Conservation (phyloP, 2,888 invertebrate species). For the Oscheius myriophilus region DNA sequence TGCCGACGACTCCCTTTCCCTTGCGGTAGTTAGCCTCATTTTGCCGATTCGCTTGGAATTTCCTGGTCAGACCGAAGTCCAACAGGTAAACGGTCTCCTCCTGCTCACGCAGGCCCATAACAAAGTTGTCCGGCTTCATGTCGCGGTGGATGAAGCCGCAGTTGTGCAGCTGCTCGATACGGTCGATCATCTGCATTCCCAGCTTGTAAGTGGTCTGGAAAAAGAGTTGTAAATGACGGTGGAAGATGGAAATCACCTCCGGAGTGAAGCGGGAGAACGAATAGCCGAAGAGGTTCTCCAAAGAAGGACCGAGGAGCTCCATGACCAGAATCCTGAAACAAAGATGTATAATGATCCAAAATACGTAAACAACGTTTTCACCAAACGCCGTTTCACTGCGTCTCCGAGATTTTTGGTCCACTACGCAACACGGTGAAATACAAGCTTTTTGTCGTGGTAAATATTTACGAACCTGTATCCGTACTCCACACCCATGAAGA, state of each 20-base stretch:
- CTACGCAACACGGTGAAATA: too few relatives aligned
- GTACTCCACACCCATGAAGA: conserved; percentile 25
- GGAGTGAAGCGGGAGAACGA: conserved; percentile 50
- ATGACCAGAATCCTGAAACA: conserved; percentile 51
- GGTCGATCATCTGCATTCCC: conserved; percentile 53
- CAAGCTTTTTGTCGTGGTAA: too few relatives aligned
- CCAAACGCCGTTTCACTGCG: too few relatives aligned
- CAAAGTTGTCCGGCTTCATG: conserved; percentile 59
- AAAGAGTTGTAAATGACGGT: background rate
- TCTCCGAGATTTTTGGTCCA: too few relatives aligned
- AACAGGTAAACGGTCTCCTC: conserved; percentile 57
- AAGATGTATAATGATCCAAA: too few relatives aligned
- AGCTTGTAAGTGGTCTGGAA: conserved; percentile 52
- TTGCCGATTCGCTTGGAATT: conserved; percentile 14
- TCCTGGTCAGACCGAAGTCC: conserved; percentile 59
- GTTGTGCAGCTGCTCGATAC: conserved; percentile 67
- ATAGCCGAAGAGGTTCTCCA: conserved; percentile 59
- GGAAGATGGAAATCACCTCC: conserved; percentile 31
- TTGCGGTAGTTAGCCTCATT: conserved; percentile 18
- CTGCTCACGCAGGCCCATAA: conserved; percentile 49
- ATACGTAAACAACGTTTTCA: too few relatives aligned
- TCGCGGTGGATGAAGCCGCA: conserved; percentile 54
- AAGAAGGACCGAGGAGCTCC: conserved; percentile 59
- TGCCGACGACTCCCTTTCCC: conserved; percentile 46
- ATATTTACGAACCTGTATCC: conserved; percentile 11